Conservation (phyloP, 2,888 invertebrate genomes). For the Caenorhabditis sp. region DNA sequence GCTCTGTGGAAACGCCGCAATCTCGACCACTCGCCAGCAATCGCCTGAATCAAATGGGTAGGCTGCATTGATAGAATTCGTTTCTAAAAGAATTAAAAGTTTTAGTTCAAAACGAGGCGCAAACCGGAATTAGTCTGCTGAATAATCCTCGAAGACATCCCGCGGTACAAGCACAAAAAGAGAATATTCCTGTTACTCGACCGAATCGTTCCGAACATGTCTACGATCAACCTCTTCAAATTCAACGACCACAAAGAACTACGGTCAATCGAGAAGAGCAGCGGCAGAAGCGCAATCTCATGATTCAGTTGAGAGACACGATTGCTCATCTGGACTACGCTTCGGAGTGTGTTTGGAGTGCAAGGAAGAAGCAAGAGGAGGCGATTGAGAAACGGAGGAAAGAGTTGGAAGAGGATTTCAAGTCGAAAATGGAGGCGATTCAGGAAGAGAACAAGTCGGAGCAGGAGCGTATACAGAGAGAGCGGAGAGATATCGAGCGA, state of each 20-base stretch:
- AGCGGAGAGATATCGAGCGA: slow-evolving; percentile 50
- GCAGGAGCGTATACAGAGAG: slow-evolving; percentile 20
- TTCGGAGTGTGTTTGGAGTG: slow-evolving; percentile 21
- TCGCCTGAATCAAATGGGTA: slow-evolving; percentile 27
- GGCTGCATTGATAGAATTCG: background rate
- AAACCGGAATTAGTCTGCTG: slow-evolving; percentile 53
- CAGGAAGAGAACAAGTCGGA: slow-evolving; percentile 35
- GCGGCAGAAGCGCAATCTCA: slow-evolving; percentile 27
- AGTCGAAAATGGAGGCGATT: slow-evolving; percentile 6
- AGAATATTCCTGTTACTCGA: background rate
- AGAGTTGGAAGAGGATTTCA: slow-evolving; percentile 22
- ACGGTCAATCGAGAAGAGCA: background rate
- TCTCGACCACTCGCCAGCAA: slow-evolving; percentile 36
- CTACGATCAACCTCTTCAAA: slow-evolving; percentile 34
- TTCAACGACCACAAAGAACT: background rate
- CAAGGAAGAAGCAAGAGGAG: slow-evolving; percentile 20
- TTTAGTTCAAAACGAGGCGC: slow-evolving; percentile 37
- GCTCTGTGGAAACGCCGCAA: slow-evolving; percentile 32
- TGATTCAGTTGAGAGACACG: slow-evolving; percentile 53
- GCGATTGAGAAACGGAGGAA: slow-evolving; percentile 2
- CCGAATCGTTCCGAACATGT: slow-evolving; percentile 15
- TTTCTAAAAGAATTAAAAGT: background rate
- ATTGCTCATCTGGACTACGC: slow-evolving; percentile 60
- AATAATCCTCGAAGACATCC: slow-evolving; percentile 3
- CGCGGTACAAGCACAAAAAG: background rate